These are phyloP conservation scores for Eristalis tenax DNA, from an alignment of 2,888 invertebrate genomes.

Conservation along the genomic window DNA sequence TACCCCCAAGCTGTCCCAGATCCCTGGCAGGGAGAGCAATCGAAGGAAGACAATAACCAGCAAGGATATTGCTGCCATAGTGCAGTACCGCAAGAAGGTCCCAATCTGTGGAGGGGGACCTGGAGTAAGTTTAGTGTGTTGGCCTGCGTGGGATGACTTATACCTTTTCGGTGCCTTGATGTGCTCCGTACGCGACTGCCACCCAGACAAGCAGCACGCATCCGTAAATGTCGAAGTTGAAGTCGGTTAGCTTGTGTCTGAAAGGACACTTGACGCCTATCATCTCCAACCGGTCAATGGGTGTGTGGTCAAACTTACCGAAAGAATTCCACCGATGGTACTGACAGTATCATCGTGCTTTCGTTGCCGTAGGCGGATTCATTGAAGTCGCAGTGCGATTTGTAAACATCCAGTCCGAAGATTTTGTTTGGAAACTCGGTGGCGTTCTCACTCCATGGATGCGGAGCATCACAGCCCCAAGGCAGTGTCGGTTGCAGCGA, in stretches of 20 bases:
- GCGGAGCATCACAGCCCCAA: conserved; percentile 82
- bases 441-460: background rate
- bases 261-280: background rate
- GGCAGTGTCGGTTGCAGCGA: conserved; percentile 86
- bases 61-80: conserved; percentile 71
- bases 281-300: background rate
- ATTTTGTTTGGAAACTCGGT: background rate
- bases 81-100: conserved; percentile 74
- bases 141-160: background rate
- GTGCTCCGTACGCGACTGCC: background rate
- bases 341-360: background rate
- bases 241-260: conserved; percentile 14
- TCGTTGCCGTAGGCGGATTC: background rate
- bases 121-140: background rate
- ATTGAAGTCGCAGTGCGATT: conserved; percentile 11
- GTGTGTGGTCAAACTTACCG: conserved; percentile 16
- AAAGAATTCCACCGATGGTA: conserved; percentile 47
- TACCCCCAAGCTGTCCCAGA: background rate
- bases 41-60: conserved; percentile 29
- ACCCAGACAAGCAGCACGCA: conserved; percentile 32
- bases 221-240: conserved; percentile 29
- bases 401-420: background rate
- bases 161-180: conserved; percentile 29
- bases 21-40: conserved; percentile 38
- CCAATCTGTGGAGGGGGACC: conserved; percentile 75